A percentile compares a stretch with the other conserved stretches of the same genome.
Conservation (phyloP, 2,888 invertebrate genomes). For the Drosophila setosimentum region DNA sequence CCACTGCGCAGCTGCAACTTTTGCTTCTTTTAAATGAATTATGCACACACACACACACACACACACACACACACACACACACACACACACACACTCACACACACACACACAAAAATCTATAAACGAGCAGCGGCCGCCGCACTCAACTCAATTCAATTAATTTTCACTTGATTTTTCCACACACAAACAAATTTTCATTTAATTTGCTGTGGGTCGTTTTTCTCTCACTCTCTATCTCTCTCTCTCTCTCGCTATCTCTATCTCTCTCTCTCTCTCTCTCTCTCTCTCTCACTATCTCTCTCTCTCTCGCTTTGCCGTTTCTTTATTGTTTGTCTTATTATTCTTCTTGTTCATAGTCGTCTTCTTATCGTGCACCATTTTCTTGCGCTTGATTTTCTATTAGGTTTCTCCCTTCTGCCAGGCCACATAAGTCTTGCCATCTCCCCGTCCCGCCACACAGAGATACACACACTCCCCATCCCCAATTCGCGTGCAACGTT, state of each 20-base stretch:
- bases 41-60: conserved; percentile 50
- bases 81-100: background rate
- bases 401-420: conserved; percentile 48
- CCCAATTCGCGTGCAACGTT: background rate
- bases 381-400: conserved; percentile 76
- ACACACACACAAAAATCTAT: conserved; percentile 65
- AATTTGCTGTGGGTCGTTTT: conserved; percentile 71
- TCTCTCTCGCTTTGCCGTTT: conserved; percentile 9
- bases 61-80: background rate
- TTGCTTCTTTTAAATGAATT: conserved; percentile 72
- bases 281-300: conserved; percentile 10
- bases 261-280: conserved; percentile 17
- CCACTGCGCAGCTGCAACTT: conserved; percentile 72
- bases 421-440: conserved; percentile 19
- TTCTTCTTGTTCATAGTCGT: conserved; percentile 9
- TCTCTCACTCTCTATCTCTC: conserved; percentile 6
- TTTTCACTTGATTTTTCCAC: conserved; percentile 83
- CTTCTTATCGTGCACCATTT: conserved; percentile 73
- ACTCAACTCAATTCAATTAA: conserved; percentile 84
- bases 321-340: conserved; percentile 4
- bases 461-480: background rate
- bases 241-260: conserved; percentile 11
- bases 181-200: conserved; percentile 74
- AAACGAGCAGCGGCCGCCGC: conserved; percentile 70
- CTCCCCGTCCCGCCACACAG: background rate